Evolutionary conservation across 2,113 vertebrate species (phyloP).

Genomic region (Semicossyphus pulcher): DNA sequence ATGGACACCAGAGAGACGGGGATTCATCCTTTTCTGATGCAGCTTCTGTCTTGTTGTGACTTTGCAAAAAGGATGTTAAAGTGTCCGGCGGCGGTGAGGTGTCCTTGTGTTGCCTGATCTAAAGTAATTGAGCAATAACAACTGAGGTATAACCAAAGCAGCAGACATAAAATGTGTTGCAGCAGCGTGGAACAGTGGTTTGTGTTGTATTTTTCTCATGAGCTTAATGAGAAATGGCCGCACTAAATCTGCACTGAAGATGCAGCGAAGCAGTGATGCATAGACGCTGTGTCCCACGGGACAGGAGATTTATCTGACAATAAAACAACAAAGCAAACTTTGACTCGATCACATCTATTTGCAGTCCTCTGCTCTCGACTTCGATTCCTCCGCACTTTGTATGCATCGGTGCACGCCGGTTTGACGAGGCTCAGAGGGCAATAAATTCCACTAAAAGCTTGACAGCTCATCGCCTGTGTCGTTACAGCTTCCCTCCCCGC

Average conservation of each 20-base stretch:
- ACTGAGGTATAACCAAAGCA: neutral
- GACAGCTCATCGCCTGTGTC: conserved; percentile 63
- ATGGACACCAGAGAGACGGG: conserved; percentile 15
- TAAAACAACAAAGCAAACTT: conserved; percentile 22
- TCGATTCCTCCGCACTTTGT: conserved; percentile 42
- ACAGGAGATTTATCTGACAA: conserved; percentile 35
- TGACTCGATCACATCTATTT: conserved; percentile 43
- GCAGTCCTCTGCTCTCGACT: conserved; percentile 14
- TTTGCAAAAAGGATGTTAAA: conserved; percentile 4
- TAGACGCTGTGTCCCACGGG: neutral
- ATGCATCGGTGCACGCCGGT: conserved; percentile 58
- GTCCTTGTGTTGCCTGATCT: neutral
- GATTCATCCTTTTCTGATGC: neutral
- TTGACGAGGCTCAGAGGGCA: conserved; percentile 64
- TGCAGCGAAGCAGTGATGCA: neutral
- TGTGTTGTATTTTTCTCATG: neutral
- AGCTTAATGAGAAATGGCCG: conserved; percentile 33
- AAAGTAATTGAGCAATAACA: neutral
- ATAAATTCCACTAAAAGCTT: conserved; percentile 71
- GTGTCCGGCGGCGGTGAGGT: neutral
- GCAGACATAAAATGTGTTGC: neutral
- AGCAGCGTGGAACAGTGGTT: neutral
- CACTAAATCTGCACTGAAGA: conserved; percentile 15
- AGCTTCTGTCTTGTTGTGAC: neutral
- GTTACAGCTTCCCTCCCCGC: conserved; percentile 62